These are phyloP conservation scores for Drosophila malerkotliana DNA, from an alignment of 1,140 invertebrate genomes.

Conservation along the genomic window DNA sequence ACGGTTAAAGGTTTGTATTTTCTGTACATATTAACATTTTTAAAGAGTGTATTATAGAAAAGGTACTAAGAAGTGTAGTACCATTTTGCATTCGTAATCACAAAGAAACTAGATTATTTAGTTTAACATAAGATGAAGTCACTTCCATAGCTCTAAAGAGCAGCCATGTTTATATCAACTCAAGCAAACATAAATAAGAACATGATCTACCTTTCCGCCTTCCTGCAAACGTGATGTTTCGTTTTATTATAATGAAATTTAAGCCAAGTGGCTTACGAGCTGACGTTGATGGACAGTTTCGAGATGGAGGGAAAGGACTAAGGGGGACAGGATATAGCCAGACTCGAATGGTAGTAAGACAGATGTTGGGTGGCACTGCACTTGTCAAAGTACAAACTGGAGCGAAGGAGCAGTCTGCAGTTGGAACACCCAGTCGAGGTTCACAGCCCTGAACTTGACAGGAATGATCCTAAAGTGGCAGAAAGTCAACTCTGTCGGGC, in stretches of 20 bases:
- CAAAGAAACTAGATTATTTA: too few species aligned
- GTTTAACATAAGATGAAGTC: background rate
- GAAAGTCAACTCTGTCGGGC: slow-evolving; percentile 7
- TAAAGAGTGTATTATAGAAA: too few species aligned
- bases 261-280: slow-evolving; percentile 18
- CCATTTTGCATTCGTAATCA: too few species aligned
- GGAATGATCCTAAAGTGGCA: slow-evolving; percentile 29
- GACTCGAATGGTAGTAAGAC: slow-evolving; percentile 2
- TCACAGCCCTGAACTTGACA: slow-evolving; percentile 32
- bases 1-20: too few species aligned
- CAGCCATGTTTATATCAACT: background rate
- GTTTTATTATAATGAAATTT: slow-evolving; percentile 22
- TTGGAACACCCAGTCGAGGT: slow-evolving; percentile 2
- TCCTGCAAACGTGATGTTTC: slow-evolving; percentile 3
- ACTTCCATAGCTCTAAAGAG: background rate
- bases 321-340: background rate
- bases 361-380: slow-evolving; percentile 18
- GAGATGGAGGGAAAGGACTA: background rate
- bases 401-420: slow-evolving; percentile 23
- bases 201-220: slow-evolving; percentile 3
- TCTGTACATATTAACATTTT: background rate
- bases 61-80: too few species aligned
- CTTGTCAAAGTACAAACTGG: slow-evolving; percentile 28
- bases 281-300: slow-evolving; percentile 41
- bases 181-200: background rate